Percentiles rank a stretch among this genome's conserved stretches.
Evolutionary conservation across 2,797 vertebrate genomes (phyloP).

Genomic region (Phataginus tetradactyla): DNA sequence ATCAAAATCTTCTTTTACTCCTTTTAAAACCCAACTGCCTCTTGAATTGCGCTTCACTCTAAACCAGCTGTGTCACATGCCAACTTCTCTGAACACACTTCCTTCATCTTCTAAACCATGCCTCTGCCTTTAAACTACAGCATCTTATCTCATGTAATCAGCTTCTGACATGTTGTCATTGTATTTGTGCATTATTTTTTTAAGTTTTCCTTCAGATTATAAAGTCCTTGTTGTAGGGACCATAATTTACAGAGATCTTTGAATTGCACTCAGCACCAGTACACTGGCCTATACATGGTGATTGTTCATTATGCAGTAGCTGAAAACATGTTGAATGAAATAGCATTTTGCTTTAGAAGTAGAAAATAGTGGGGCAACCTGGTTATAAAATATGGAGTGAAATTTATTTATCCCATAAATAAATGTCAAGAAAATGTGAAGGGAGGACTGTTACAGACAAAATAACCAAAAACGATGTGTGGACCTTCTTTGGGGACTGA

Average conservation of each 20-base stretch:
- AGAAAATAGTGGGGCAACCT: not conserved
- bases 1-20: not conserved
- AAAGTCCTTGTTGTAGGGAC: not conserved
- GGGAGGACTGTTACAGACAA: not conserved
- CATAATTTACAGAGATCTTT: not conserved
- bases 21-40: not conserved
- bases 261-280: not conserved
- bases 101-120: not conserved
- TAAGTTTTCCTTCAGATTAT: not conserved
- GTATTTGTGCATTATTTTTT: not conserved
- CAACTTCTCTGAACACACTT: not conserved
- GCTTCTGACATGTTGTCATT: not conserved
- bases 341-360: not conserved
- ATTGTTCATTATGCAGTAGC: not conserved
- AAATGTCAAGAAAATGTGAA: not conserved
- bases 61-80: not conserved
- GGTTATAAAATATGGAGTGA: slow-evolving; percentile 27
- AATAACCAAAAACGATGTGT: not conserved
- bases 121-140: not conserved
- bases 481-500: not conserved
- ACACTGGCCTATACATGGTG: not conserved
- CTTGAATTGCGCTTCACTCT: not conserved
- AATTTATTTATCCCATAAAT: slow-evolving; percentile 4
- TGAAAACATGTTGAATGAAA: not conserved
- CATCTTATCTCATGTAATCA: not conserved